These are phyloP conservation scores for Scelioninae gen. 1 DNA, from an alignment of 2,888 invertebrate species.

Conservation along the genomic window DNA sequence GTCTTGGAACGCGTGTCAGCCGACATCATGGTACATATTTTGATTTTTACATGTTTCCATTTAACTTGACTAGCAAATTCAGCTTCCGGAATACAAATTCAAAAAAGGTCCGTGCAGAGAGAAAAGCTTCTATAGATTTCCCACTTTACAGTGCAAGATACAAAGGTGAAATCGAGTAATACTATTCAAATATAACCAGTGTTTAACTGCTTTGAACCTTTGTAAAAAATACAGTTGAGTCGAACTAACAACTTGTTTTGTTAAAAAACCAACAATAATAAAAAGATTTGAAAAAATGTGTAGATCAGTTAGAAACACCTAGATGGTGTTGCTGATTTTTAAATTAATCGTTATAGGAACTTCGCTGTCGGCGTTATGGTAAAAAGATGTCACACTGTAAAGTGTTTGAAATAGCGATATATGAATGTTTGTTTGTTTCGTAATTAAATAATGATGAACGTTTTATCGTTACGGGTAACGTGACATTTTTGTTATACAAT, in stretches of 20 bases:
- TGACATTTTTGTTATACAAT: slow-evolving; percentile 85
- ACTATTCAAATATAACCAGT: too few species aligned
- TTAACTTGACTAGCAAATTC: slow-evolving; percentile 57
- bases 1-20: slow-evolving; percentile 27
- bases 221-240: too few species aligned
- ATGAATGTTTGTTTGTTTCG: slow-evolving; percentile 71
- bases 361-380: slow-evolving; percentile 17
- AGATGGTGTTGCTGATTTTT: too few species aligned
- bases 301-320: too few species aligned
- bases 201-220: too few species aligned
- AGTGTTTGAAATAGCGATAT: slow-evolving; percentile 77
- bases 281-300: too few species aligned
- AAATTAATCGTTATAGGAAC: slow-evolving; percentile 45
- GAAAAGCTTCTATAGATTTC: slow-evolving; percentile 27
- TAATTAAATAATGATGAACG: slow-evolving; percentile 60
- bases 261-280: too few species aligned
- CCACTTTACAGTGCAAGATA: slow-evolving; percentile 54
- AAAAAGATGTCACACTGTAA: slow-evolving; percentile 76
- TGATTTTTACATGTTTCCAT: slow-evolving; percentile 30
- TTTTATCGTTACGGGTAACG: slow-evolving; percentile 24
- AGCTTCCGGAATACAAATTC: slow-evolving; percentile 50
- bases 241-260: too few species aligned
- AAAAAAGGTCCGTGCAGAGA: slow-evolving; percentile 35
- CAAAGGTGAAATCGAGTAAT: background rate
- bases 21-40: slow-evolving; percentile 30